Conservation (phyloP, 2,888 invertebrate genomes). For the Hylaea fasciaria region DNA sequence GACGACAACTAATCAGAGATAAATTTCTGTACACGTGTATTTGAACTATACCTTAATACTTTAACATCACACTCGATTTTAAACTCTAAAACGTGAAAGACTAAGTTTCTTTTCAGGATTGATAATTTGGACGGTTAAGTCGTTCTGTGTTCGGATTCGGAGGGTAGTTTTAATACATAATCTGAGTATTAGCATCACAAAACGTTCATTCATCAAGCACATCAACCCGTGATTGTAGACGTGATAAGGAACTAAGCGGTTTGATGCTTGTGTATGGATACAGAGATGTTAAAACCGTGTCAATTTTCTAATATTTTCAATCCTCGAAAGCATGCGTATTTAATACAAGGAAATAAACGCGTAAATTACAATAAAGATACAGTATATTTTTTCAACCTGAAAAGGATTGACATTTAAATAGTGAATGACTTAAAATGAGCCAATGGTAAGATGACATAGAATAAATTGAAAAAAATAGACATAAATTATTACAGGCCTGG, state of each 20-base stretch:
- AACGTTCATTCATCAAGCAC: slow-evolving; percentile 81
- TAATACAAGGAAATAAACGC: too few species aligned
- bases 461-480: too few species aligned
- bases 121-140: slow-evolving; percentile 10
- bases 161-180: slow-evolving; percentile 45
- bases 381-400: too few species aligned
- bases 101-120: slow-evolving; percentile 20
- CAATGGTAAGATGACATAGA: too few species aligned
- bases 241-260: slow-evolving; percentile 62
- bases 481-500: too few species aligned
- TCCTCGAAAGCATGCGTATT: too few species aligned
- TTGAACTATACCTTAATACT: slow-evolving; percentile 65
- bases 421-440: too few species aligned
- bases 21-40: slow-evolving; percentile 72
- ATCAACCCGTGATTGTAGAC: slow-evolving; percentile 70
- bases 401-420: too few species aligned
- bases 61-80: slow-evolving; percentile 24
- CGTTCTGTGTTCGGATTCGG: slow-evolving; percentile 14
- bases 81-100: neutral
- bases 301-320: too few species aligned
- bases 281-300: slow-evolving; percentile 55
- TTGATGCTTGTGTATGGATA: slow-evolving; percentile 42
- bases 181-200: slow-evolving; percentile 70
- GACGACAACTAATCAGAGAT: slow-evolving; percentile 64
- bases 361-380: too few species aligned